Conservation (phyloP, 2,888 invertebrate species). For the Exocentrus adspersus region DNA sequence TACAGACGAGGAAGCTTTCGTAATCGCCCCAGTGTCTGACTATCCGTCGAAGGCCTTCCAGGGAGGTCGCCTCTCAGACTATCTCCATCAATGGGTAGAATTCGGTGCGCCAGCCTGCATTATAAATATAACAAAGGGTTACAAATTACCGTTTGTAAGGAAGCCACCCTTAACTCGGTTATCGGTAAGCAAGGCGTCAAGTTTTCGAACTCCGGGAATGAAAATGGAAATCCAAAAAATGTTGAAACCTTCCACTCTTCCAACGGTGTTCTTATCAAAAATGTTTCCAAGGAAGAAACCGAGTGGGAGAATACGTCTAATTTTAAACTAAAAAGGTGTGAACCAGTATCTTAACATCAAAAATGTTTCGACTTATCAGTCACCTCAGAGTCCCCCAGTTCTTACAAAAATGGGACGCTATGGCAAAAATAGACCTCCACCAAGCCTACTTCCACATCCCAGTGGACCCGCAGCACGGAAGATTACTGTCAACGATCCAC, state of each 20-base stretch:
- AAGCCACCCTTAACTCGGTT: background rate
- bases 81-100: background rate
- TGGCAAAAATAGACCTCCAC: conserved; percentile 23
- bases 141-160: background rate
- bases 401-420: conserved; percentile 6
- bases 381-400: conserved; percentile 29
- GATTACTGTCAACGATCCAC: conserved; percentile 5
- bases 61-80: background rate
- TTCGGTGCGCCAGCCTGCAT: background rate
- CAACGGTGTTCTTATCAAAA: conserved; percentile 28
- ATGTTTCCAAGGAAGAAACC: conserved; percentile 30
- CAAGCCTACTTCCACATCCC: too few species aligned
- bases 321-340: conserved; percentile 32
- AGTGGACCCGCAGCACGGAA: too few species aligned
- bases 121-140: background rate
- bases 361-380: conserved; percentile 31
- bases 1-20: too few species aligned
- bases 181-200: background rate
- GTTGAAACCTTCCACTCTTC: conserved; percentile 15
- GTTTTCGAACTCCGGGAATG: background rate
- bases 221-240: conserved; percentile 13
- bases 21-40: too few species aligned
- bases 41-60: background rate
- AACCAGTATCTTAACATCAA: conserved; percentile 29
- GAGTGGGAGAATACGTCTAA: conserved; percentile 26